These are phyloP conservation scores for Urocitellus parryii DNA, from an alignment of 2,113 vertebrate genomes.

Conservation along the genomic window DNA sequence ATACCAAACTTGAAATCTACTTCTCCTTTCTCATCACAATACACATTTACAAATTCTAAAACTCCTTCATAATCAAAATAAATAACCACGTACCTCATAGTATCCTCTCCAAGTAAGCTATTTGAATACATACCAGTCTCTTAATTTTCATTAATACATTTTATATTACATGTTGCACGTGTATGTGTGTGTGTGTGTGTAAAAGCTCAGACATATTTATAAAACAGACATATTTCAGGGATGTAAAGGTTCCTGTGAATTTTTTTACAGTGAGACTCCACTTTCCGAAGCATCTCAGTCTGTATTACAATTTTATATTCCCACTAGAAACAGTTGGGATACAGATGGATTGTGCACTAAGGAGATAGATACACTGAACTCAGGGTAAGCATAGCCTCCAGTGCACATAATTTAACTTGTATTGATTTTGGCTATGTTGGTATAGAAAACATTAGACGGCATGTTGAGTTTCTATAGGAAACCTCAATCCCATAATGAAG, in stretches of 20 bases:
- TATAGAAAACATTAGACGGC: background rate
- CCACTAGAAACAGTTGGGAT: background rate
- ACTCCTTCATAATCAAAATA: background rate
- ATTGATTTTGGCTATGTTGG: constrained; percentile 14
- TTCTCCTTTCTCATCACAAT: background rate
- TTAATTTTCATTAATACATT: constrained; percentile 18
- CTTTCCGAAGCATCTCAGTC: background rate
- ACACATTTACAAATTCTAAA: background rate
- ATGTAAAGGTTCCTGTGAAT: background rate
- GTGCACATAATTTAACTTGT: background rate
- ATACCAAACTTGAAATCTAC: background rate
- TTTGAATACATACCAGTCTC: background rate
- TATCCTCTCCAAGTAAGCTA: background rate
- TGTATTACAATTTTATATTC: background rate
- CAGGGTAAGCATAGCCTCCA: background rate
- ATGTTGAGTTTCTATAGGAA: background rate
- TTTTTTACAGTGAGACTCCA: background rate
- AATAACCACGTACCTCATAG: too few species aligned
- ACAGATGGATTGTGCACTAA: background rate
- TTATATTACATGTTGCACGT: background rate
- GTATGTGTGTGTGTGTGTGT: background rate
- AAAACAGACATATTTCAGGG: background rate
- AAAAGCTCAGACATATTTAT: background rate
- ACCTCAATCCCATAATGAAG: background rate
- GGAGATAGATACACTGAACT: background rate